Evolutionary conservation across 2,113 vertebrate genomes (phyloP).

Genomic region (Mustela nigripes): DNA sequence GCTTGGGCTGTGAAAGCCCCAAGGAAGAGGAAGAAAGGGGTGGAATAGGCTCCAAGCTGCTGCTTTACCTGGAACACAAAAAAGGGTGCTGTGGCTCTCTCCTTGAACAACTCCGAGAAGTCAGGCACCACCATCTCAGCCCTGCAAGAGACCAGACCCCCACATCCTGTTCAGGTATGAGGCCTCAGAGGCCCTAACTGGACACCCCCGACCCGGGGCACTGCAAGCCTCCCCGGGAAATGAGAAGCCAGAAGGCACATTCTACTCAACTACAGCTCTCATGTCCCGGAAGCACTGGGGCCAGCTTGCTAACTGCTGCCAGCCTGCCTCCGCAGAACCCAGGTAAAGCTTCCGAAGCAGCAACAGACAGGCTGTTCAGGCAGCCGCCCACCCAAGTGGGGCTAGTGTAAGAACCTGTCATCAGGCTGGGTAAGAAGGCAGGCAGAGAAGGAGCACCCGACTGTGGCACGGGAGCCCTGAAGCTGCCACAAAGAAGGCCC

Average conservation of each 20-base stretch:
- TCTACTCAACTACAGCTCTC: too few species aligned
- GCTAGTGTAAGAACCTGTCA: neutral
- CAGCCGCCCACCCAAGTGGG: accelerated
- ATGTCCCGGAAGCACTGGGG: accelerated
- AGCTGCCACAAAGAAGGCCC: neutral
- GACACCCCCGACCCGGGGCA: neutral
- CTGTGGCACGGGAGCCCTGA: neutral
- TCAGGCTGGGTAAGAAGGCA: neutral
- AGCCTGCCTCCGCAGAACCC: neutral
- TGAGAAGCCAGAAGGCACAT: neutral
- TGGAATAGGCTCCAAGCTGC: neutral
- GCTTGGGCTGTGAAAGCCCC: neutral
- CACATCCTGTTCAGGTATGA: neutral
- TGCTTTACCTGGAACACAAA: constrained; percentile 96
- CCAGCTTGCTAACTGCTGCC: neutral
- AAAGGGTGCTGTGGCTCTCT: constrained; percentile 97
- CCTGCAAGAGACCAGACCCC: constrained; percentile 76
- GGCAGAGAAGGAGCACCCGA: neutral
- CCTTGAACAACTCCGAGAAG: constrained; percentile 96
- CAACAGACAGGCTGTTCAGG: neutral
- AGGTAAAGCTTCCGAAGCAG: neutral
- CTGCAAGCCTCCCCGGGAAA: neutral
- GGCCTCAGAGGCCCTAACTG: neutral
- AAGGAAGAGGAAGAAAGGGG: neutral
- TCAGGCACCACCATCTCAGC: constrained; percentile 98